Conservation (phyloP, 1,140 invertebrate species). For the Brachionus asplanchnoidis region DNA sequence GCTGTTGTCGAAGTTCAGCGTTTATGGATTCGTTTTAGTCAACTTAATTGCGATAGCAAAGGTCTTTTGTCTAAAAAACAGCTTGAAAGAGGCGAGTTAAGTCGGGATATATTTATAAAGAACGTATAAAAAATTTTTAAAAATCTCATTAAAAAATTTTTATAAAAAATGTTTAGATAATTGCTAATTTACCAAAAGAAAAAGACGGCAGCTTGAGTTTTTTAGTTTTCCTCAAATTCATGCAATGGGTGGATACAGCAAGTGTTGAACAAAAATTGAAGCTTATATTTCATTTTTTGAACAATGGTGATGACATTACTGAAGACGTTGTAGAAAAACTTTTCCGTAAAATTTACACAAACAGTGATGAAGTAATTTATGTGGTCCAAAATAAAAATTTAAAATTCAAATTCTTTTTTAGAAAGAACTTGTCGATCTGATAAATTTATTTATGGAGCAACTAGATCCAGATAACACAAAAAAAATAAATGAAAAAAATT, state of each 20-base stretch:
- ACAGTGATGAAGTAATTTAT: neutral
- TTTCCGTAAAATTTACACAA: conserved; percentile 23
- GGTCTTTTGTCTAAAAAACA: neutral
- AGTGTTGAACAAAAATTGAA: conserved; percentile 1
- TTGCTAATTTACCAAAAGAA: conserved; percentile 31
- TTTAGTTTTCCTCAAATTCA: conserved; percentile 35
- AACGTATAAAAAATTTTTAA: neutral
- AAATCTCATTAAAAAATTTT: neutral
- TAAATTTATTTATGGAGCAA: conserved; percentile 15
- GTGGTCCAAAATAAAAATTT: neutral
- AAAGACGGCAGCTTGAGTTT: conserved; percentile 30
- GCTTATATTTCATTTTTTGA: conserved; percentile 29
- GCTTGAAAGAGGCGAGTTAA: conserved; percentile 1
- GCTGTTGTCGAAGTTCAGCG: conserved; percentile 41
- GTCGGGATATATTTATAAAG: conserved; percentile 8
- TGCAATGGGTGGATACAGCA: conserved; percentile 17
- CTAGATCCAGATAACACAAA: neutral
- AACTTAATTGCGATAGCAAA: conserved; percentile 10
- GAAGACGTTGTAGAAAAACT: neutral
- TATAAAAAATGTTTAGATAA: neutral
- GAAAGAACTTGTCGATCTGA: neutral
- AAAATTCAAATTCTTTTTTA: neutral
- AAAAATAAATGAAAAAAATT: neutral
- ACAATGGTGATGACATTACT: conserved; percentile 5
- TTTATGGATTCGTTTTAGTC: conserved; percentile 37